These are phyloP conservation scores for Petrocephalus schoutedeni DNA, from an alignment of 2,797 vertebrate genomes.

Conservation along the genomic window DNA sequence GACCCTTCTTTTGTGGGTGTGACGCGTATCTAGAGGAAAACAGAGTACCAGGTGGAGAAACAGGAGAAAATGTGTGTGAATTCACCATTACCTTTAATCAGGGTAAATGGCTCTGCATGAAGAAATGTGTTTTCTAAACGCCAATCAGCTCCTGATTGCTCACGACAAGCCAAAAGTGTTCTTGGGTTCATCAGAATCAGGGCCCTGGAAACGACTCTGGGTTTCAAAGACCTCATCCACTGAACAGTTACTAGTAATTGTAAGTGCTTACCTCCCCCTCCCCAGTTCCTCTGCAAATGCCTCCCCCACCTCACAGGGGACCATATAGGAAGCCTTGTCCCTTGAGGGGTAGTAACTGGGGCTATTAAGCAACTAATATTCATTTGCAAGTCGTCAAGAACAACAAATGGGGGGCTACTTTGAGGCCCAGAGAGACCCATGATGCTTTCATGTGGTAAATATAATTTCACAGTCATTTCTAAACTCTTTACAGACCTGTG, in stretches of 20 bases:
- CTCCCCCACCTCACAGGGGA: conserved; percentile 31
- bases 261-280: conserved; percentile 51
- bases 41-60: not conserved
- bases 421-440: not conserved
- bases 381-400: conserved; percentile 45
- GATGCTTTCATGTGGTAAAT: not conserved
- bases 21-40: not conserved
- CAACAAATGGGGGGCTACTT: conserved; percentile 15
- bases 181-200: conserved; percentile 54
- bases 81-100: not conserved
- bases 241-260: conserved; percentile 62
- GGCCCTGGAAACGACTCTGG: conserved; percentile 47
- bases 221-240: conserved; percentile 64
- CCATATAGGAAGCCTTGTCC: conserved; percentile 60
- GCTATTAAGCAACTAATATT: conserved; percentile 66
- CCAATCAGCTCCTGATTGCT: conserved; percentile 66
- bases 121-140: conserved; percentile 69
- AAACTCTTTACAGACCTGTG: not conserved
- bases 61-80: not conserved
- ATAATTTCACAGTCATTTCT: conserved; percentile 9
- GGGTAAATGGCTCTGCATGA: not conserved
- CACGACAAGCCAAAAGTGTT: conserved; percentile 67
- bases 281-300: conserved; percentile 26
- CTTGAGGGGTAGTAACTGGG: conserved; percentile 40
- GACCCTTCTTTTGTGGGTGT: not conserved